phyloP scores from a whole-genome alignment of 2,113 vertebrate genomes.

The Gobiocypris rarus region DNA sequence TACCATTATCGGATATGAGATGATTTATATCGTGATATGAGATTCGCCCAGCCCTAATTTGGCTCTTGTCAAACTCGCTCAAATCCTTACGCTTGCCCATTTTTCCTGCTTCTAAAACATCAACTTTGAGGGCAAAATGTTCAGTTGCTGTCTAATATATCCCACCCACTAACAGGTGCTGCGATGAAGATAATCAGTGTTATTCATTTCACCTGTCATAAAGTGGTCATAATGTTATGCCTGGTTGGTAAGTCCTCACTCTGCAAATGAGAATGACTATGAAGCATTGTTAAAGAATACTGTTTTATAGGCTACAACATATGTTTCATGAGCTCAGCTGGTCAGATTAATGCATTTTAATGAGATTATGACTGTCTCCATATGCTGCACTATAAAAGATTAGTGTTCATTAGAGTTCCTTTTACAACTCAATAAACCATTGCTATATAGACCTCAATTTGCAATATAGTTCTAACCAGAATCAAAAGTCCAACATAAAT shows the following conservation, averaged over 20 bases:
- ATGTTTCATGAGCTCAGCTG: neutral
- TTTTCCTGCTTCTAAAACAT: too few species aligned
- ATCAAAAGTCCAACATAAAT: neutral
- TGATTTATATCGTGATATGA: too few species aligned
- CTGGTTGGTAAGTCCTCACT: neutral
- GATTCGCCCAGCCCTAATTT: too few species aligned
- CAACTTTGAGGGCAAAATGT: too few species aligned
- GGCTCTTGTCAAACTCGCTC: too few species aligned
- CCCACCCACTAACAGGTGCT: too few species aligned
- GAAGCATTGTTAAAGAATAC: neutral
- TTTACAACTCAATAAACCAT: neutral
- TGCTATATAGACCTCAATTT: neutral
- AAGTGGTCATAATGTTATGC: too few species aligned
- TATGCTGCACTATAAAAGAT: neutral
- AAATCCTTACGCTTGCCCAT: too few species aligned
- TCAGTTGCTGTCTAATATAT: too few species aligned
- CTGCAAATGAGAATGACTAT: neutral
- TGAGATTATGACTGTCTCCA: slow-evolving; percentile 6
- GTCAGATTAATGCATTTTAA: neutral
- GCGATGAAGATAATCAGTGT: too few species aligned
- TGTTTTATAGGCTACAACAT: neutral
- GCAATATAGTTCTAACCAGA: neutral
- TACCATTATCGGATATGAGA: too few species aligned
- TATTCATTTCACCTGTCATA: too few species aligned
- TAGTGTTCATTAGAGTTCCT: neutral